Conservation (phyloP, 1,140 invertebrate genomes). For the Hesperophylax magnus region DNA sequence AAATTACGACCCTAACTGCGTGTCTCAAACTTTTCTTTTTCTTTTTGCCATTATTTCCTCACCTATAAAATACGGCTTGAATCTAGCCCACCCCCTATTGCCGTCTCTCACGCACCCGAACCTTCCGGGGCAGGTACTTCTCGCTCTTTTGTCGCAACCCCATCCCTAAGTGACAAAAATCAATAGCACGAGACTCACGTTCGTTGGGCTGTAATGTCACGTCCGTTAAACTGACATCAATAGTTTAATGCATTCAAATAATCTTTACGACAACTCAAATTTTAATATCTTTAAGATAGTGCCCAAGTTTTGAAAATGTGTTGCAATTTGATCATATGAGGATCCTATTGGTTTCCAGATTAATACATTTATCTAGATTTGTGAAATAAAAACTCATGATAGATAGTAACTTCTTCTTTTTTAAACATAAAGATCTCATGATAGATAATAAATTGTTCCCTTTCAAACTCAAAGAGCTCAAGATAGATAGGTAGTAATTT, state of each 20-base stretch:
- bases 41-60: conserved; percentile 23
- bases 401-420: too few species aligned
- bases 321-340: too few species aligned
- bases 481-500: too few species aligned
- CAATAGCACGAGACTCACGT: conserved; percentile 54
- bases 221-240: conserved; percentile 31
- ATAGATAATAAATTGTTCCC: too few species aligned
- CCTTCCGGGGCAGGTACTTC: conserved; percentile 15
- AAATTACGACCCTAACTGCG: conserved; percentile 15
- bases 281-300: too few species aligned
- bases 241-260: conserved; percentile 7
- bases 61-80: conserved; percentile 31
- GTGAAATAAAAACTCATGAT: too few species aligned
- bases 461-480: too few species aligned
- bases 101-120: conserved; percentile 17
- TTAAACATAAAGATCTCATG: too few species aligned
- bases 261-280: too few species aligned
- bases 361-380: too few species aligned
- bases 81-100: not conserved
- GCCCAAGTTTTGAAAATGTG: too few species aligned
- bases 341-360: too few species aligned
- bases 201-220: conserved; percentile 47
- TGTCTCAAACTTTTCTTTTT: conserved; percentile 17
- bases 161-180: conserved; percentile 49
- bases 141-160: conserved; percentile 37